Percentiles rank a stretch among this genome's conserved stretches.
Conservation (phyloP, 2,113 vertebrate genomes). For the Leptodactylus fuscus region DNA sequence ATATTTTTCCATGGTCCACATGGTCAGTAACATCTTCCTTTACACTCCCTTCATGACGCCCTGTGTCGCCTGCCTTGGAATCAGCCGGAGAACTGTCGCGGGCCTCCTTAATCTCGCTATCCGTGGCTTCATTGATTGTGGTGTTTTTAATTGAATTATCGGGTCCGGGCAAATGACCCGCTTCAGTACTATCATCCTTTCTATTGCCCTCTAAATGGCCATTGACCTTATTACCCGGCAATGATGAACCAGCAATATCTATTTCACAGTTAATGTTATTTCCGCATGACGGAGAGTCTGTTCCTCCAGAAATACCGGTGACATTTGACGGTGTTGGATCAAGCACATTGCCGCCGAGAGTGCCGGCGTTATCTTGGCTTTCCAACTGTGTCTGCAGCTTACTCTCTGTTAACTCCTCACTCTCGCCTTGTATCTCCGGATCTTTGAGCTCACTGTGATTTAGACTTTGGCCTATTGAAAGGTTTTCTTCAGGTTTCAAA, state of each 20-base stretch:
- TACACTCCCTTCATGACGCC: not conserved
- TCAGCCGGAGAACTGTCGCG: not conserved
- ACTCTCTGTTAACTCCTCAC: constrained; percentile 4
- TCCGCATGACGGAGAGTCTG: constrained; percentile 37
- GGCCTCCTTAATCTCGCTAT: constrained; percentile 38
- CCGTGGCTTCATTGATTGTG: constrained; percentile 44
- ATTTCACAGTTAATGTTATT: constrained; percentile 51
- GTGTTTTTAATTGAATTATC: constrained; percentile 6
- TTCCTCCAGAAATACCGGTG: constrained; percentile 34
- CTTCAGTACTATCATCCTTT: constrained; percentile 25
- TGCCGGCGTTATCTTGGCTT: constrained; percentile 27
- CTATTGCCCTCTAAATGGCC: constrained; percentile 33
- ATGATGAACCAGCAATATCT: constrained; percentile 44
- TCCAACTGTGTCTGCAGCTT: constrained; percentile 43
- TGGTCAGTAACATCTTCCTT: constrained; percentile 1
- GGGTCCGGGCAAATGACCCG: constrained; percentile 19
- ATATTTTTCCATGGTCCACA: not conserved
- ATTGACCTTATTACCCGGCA: constrained; percentile 45
- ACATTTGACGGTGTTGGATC: constrained; percentile 34
- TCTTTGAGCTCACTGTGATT: constrained; percentile 20
- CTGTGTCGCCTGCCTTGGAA: not conserved
- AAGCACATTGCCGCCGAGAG: not conserved
- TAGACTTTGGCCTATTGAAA: constrained; percentile 15
- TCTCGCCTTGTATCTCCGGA: constrained; percentile 7
- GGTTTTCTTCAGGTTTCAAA: constrained; percentile 34